Evolutionary conservation across 92 coral and sea anemone species (phyloP), one percentile per base, ranked within the genome.

Genomic region (Nematostella vectensis): DNA sequence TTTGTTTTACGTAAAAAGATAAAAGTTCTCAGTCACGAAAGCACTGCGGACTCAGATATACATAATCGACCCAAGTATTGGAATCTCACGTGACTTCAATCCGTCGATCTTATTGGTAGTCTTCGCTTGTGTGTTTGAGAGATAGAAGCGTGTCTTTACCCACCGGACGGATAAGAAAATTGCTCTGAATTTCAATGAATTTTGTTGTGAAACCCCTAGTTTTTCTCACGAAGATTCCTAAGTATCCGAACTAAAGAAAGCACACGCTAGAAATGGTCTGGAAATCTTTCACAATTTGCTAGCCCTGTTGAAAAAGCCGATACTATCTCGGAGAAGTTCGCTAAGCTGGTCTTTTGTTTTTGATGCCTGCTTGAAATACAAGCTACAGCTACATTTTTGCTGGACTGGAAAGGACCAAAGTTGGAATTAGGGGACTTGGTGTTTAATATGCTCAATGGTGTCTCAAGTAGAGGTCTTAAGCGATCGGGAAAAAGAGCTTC

Each of bases 401-500:
- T 8, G 51, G 21, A 8, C 18, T 17, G 45, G 29, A 54, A 53
- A 20, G 55, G 45, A n/a, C 37, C 44, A 31, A 37, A 74, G 61
- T 58, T 75, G 58, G 69, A 75, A 72, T 80, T 80, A 64, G 82
- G 66, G 69, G 66, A 50, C 68, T 63, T 61, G 88, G 87, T 76
- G 74, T 57, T 79, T 79, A 79, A 79, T 79, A 85, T 85, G 95
- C 95, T 85, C 88, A 82, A 85, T 85, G 95, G 95, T 85, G 80
- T 85, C 95, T 72, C 93, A 93, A 71, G 99, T 78, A 75, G 96
- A 93, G 71, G 83, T 93, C 78, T 59, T 93, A 83, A 93, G 88
- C 85, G 99, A 93, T 67, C 99, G 95, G 77, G 99, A 93, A 61
- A 86, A 79, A 68, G 99, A 86, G 75, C 59, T 93, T 59, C 79